Conservation (phyloP, 2,113 vertebrate genomes). For the Chascanopsetta lugubris region DNA sequence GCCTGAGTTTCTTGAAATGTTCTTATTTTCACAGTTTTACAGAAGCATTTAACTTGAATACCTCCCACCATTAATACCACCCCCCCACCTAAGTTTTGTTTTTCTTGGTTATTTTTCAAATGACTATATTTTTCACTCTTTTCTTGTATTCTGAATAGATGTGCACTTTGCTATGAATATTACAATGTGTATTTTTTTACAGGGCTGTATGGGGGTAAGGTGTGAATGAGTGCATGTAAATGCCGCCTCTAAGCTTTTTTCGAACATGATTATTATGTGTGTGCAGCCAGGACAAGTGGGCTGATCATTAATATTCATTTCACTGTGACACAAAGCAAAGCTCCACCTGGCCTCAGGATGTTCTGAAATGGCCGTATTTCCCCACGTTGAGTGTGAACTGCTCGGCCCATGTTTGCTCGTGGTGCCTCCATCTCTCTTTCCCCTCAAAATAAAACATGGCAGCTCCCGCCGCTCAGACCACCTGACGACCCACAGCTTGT, state of each 20-base stretch:
- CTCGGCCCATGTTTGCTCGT: conserved; percentile 5
- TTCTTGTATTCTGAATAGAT: conserved; percentile 6
- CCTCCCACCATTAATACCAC: conserved; percentile 1
- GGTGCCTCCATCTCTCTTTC: neutral
- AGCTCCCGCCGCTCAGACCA: conserved; percentile 38
- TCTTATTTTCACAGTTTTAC: neutral
- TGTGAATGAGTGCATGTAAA: conserved; percentile 19
- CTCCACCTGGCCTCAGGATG: conserved; percentile 8
- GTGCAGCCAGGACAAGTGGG: conserved; percentile 27
- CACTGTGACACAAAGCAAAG: conserved; percentile 14
- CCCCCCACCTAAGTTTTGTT: no score
- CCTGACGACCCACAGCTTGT: conserved; percentile 32
- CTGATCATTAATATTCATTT: conserved; percentile 45
- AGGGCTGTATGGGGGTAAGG: neutral
- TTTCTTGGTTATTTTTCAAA: no score
- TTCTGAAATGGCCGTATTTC: neutral
- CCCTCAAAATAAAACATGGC: conserved; percentile 44
- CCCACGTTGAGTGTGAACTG: conserved; percentile 13
- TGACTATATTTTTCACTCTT: no score
- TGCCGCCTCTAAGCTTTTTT: conserved; percentile 19
- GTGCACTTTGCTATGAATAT: neutral
- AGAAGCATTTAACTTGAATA: conserved; percentile 30
- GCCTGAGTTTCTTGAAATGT: conserved; percentile 41
- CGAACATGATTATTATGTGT: conserved; percentile 20
- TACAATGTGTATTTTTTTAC: neutral